Conservation (phyloP, 53 echinoderm and acorn worm genomes). For the Apostichopus leukothele region DNA sequence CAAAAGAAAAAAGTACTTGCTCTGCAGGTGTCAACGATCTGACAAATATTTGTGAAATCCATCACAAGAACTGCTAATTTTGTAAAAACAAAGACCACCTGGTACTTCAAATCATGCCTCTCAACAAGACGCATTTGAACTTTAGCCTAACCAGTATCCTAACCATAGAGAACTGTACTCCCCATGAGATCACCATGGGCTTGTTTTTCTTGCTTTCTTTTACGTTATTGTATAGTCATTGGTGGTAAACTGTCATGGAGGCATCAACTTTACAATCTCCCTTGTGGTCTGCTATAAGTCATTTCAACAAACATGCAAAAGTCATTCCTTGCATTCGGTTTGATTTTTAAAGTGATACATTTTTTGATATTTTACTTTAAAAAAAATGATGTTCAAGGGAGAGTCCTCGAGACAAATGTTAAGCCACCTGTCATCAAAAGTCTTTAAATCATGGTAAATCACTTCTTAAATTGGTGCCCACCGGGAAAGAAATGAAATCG, state of each 20-base stretch:
- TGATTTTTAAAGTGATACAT: too few species aligned
- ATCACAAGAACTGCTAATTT: not conserved
- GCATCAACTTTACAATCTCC: constrained; percentile 6
- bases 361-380: too few species aligned
- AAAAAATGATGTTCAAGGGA: too few species aligned
- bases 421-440: too few species aligned
- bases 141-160: constrained; percentile 41
- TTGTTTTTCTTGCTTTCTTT: constrained; percentile 3
- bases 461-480: too few species aligned
- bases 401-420: too few species aligned
- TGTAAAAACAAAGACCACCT: constrained; percentile 45
- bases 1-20: not conserved
- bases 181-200: constrained; percentile 27
- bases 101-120: constrained; percentile 26
- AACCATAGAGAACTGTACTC: constrained; percentile 27
- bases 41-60: constrained; percentile 21
- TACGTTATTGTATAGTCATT: not conserved
- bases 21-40: constrained; percentile 12
- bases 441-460: too few species aligned
- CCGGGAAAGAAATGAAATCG: too few species aligned
- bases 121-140: constrained; percentile 28
- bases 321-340: too few species aligned
- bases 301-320: not conserved
- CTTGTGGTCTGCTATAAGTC: constrained; percentile 1
- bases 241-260: not conserved